A percentile compares a stretch with the other conserved stretches of the same genome.
Conservation (phyloP, 35 echinoderm and acorn worm genomes). For the Apostichopus californicus region DNA sequence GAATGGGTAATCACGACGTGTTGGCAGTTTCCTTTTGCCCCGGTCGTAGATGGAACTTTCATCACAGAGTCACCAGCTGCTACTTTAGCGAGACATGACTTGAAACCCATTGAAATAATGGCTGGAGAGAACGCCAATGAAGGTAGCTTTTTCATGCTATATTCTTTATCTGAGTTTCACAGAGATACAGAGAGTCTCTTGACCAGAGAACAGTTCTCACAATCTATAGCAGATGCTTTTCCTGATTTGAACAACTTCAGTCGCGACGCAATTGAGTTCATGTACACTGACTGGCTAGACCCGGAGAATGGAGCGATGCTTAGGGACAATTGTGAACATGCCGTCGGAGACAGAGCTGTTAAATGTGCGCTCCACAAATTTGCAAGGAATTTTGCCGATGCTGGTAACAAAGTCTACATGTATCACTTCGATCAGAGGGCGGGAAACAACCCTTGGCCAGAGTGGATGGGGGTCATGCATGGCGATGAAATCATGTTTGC, state of each 20-base stretch:
- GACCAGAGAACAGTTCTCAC: conserved; percentile 46
- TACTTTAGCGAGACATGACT: conserved; percentile 51
- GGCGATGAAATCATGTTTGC: conserved; percentile 93
- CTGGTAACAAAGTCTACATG: conserved; percentile 72
- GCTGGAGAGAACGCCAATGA: conserved; percentile 88
- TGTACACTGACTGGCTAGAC: conserved; percentile 85
- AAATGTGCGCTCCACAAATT: conserved; percentile 79
- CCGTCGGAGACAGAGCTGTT: conserved; percentile 72
- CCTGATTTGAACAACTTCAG: conserved; percentile 77
- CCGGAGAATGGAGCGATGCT: conserved; percentile 65
- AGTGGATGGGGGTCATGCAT: conserved; percentile 98
- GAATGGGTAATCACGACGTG: conserved; percentile 67
- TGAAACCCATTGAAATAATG: conserved; percentile 77
- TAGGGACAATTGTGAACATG: conserved; percentile 75
- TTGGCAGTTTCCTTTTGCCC: conserved; percentile 82
- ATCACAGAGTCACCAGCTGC: conserved; percentile 68
- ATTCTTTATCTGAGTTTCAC: conserved; percentile 61
- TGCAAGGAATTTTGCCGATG: conserved; percentile 62
- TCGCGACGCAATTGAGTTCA: conserved; percentile 77
- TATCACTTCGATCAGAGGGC: conserved; percentile 84
- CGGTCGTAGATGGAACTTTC: conserved; percentile 91
- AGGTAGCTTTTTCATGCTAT: conserved; percentile 83
- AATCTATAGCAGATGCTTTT: conserved; percentile 61
- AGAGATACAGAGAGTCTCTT: conserved; percentile 73
- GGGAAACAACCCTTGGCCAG: conserved; percentile 76